Conservation (phyloP, 1,140 invertebrate species). For the Epicauta chinensis region DNA sequence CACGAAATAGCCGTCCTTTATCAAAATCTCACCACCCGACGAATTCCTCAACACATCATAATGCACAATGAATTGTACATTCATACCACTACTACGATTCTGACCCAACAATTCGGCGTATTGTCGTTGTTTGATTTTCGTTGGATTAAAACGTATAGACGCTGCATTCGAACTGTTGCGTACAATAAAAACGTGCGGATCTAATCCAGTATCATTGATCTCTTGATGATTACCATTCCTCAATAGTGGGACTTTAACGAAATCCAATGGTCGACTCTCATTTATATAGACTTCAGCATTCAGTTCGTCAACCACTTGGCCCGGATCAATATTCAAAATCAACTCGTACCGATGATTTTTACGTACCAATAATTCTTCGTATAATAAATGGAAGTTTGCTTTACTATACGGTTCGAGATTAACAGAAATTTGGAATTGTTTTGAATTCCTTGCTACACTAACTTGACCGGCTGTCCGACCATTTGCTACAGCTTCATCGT, state of each 20-base stretch:
- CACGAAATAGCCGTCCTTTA: slow-evolving; percentile 68
- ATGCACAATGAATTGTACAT: slow-evolving; percentile 58
- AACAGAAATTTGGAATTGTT: slow-evolving; percentile 53
- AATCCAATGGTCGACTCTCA: slow-evolving; percentile 50
- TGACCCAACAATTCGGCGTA: slow-evolving; percentile 27
- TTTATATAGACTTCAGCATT: slow-evolving; percentile 44
- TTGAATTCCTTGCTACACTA: slow-evolving; percentile 53
- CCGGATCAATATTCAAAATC: slow-evolving; percentile 53
- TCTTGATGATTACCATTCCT: slow-evolving; percentile 42
- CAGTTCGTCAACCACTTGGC: slow-evolving; percentile 40
- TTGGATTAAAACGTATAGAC: slow-evolving; percentile 44
- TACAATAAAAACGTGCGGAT: slow-evolving; percentile 23
- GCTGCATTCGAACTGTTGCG: slow-evolving; percentile 33
- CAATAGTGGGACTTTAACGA: slow-evolving; percentile 49
- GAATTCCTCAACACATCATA: slow-evolving; percentile 55
- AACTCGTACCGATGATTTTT: slow-evolving; percentile 53
- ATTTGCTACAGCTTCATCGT: slow-evolving; percentile 51
- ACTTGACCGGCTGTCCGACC: slow-evolving; percentile 56
- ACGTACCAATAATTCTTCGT: slow-evolving; percentile 54
- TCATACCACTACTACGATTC: slow-evolving; percentile 43
- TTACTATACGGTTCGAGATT: slow-evolving; percentile 53
- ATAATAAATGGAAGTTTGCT: slow-evolving; percentile 55
- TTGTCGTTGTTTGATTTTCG: slow-evolving; percentile 45
- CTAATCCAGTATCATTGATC: slow-evolving; percentile 14
- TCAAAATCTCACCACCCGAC: slow-evolving; percentile 44